These are phyloP conservation scores for Agrilus mali DNA, from an alignment of 2,888 invertebrate genomes.

Conservation along the genomic window DNA sequence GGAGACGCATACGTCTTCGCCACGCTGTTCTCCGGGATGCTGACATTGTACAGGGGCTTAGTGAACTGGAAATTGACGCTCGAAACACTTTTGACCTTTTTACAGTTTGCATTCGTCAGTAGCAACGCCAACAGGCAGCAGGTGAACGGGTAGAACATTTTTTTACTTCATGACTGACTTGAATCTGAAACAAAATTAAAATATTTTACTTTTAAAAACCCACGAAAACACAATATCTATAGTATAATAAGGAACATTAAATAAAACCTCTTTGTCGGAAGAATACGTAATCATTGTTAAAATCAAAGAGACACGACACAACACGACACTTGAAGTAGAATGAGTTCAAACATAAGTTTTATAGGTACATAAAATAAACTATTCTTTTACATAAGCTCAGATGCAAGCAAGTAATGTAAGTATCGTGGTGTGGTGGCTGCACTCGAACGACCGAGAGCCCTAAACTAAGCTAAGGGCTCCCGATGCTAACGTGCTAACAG, in stretches of 20 bases:
- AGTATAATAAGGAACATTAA: no score
- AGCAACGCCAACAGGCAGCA: conserved; percentile 29
- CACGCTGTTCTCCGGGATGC: conserved; percentile 84
- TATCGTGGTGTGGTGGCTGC: no score
- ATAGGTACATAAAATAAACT: conserved; percentile 7
- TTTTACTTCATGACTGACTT: conserved; percentile 28
- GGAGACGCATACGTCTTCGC: conserved; percentile 76
- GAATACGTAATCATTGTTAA: no score
- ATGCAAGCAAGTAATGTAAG: not conserved
- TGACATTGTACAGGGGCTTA: conserved; percentile 67
- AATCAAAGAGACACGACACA: no score
- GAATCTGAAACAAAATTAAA: conserved; percentile 24
- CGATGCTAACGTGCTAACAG: no score
- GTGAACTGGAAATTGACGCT: conserved; percentile 54
- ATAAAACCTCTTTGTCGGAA: no score
- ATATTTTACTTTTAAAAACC: no score
- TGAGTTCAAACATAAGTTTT: conserved; percentile 1
- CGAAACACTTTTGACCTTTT: conserved; percentile 18
- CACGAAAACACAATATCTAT: no score
- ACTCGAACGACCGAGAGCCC: no score
- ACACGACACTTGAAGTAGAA: no score
- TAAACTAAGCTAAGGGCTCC: no score
- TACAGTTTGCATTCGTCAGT: conserved; percentile 20
- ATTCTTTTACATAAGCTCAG: not conserved
- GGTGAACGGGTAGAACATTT: conserved; percentile 28